Base-by-base conservation (phyloP, 1,140 invertebrate species). In the Drosophila lacertosa region DNA sequence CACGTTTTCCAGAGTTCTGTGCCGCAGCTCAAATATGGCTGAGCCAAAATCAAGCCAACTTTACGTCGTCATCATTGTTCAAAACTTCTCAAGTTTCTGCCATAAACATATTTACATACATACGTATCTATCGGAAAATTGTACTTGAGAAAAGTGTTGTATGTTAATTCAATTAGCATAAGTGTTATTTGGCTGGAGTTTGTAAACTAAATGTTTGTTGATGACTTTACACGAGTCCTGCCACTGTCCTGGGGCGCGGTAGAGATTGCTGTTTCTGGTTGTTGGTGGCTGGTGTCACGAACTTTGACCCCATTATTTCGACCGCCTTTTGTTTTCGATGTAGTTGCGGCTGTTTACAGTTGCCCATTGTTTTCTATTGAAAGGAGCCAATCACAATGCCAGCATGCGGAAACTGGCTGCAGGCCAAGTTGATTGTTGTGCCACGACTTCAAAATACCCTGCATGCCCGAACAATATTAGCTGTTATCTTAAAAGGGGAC, bases 271-370 rank as follows among this genome's bases (percentile, higher is more conserved):
- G 26, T 32, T 48, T 22, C 9, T 50, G 39, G 29, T 32, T 48
- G 33, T n/a, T 50, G 39, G 29, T 13, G 15, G 50, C 11, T 51
- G 24, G 67, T 57, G 51, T 69, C 33, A 64, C 39, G 67, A 70
- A 57, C 67, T 70, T 65, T 70, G 67, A 70, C 67, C 67, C 60
- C 44, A 65, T 44, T 70, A 54, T 60, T 40, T 53, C 7, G 15
- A 62, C 18, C 3, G 11, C 29, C 26, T 35, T 47, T 54, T 70
- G 39, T 67, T 20, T 54, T 68, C 57, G 47, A 35, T 68, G 58
- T 68, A 47, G 59, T 42, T 40, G 37, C 29, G 40, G 32, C 33
- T 55, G 42, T 48, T 55, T 64, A 55, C 42, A 64, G 42, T 32
- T 42, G 13, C 13, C 32, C 59, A 64, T 69, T 69, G 66, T 69